Base-by-base conservation (phyloP, 92 coral and sea anemone genomes). In the Bergia sp. region DNA sequence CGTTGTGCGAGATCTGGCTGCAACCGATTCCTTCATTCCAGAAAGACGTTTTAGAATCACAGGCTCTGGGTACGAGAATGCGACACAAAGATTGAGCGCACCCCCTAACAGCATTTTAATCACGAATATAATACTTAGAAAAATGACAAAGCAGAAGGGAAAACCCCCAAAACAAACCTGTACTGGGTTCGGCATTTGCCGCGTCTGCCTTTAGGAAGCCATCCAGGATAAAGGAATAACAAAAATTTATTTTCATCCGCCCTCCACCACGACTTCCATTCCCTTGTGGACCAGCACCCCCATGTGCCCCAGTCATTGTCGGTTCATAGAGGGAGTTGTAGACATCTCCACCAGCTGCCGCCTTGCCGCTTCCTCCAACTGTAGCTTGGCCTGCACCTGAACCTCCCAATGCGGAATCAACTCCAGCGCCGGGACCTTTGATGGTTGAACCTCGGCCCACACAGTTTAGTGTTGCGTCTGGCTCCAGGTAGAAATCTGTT, bases 201-300 rank as follows among this genome's bases (percentile, higher is more conserved):
- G 93, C 95, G 73, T 92, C 93, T 10, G 92, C 91, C 36, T 87
- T 90, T 13, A 92, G 76, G 36, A 87, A 86, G 20, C 95, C 95
- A 90, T 92, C 95, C 72, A 92, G 57, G 3, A 90, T 67, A 45
- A 92, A 88, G 2, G 93, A 90, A 50, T 92, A 86, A 15, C 95
- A 93, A 84, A 92, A 88, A 53, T 37, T 85, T 61, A 92, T 91
- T 37, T 86, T 86, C 74, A 92, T 90, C 13, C 76, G 88, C 21
- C 95, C 95, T 18, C 95, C 95, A 37, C 95, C 95, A 38, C 95
- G 95, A 50, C 91, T 83, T 36, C 95, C 95, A 50, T 76, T 87
- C 16, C 87, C 87, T 8, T 79, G 72, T 76, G 90, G 88, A 12
- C 95, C 95, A 82, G 85, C 40, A 43, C 95, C 95, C 42, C 95